Evolutionary conservation across 2,888 invertebrate species (phyloP), one percentile per base, ranked within the genome.

Genomic region (Pyrgus malvae): DNA sequence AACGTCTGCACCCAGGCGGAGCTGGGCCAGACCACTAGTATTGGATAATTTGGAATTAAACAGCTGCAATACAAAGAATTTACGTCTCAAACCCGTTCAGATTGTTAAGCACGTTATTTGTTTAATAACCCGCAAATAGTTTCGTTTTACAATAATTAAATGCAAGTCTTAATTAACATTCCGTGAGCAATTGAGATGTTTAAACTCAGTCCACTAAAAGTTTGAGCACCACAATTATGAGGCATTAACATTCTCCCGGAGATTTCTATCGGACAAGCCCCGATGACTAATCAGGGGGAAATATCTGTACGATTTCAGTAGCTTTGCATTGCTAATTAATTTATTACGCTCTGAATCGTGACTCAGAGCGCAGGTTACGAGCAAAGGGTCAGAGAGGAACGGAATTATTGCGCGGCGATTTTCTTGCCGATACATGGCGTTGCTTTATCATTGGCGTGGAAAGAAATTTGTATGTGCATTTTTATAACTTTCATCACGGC

Each of bases 251-350:
- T 55, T 55, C 55, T 48, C 41, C 27, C 48, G 11, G 54, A 46
- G 45, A 45, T 53, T 31, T 17, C 38, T 53, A 53, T 54, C 46
- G 31, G 40, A 46, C 53, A 59, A 60, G 57, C 48, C 53, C 48
- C 61, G 58, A 61, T 62, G 67, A 66, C 61, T 66, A 68, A 67
- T 68, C 63, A 59, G 57, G 62, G 61, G 60, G 35, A 51, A 53
- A 48, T 61, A 58, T 56, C 60, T 61, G 64, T 64, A 61, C 48
- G 50, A 62, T 63, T 64, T 62, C 63, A 63, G 58, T 56, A 48
- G 27, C 35, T 66, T 67, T 64, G 60, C 60, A 64, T 65, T 60
- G 48, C 54, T 62, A 67, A 66, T 67, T 65, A 66, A 66, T 66
- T 66, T 62, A 66, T 57, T 44, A 58, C 57, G 37, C 31, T 21